Evolutionary conservation across 2,888 invertebrate genomes (phyloP).

Genomic region (Watsonalla cultraria): DNA sequence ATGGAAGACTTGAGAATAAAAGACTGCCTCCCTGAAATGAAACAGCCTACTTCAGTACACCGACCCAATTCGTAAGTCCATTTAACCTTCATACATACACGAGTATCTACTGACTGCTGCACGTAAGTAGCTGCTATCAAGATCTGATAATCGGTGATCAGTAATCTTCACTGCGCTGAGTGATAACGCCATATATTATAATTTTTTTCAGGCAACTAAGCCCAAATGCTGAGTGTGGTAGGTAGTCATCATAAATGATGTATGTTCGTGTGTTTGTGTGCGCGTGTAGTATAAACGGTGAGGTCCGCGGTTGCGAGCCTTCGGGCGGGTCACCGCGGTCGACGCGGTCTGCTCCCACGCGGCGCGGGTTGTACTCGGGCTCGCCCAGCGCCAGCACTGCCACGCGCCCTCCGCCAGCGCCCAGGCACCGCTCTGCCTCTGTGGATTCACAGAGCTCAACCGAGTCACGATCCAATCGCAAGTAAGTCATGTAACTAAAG

Average conservation of each 20-base stretch:
- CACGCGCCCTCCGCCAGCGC: slow-evolving; percentile 89
- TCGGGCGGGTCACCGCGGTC: slow-evolving; percentile 86
- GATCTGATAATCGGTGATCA: no score
- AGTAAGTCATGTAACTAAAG: slow-evolving; percentile 61
- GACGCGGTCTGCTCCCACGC: slow-evolving; percentile 87
- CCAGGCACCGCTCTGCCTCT: slow-evolving; percentile 84
- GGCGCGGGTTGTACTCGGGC: slow-evolving; percentile 86
- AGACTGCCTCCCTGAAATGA: slow-evolving; percentile 73
- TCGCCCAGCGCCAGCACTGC: slow-evolving; percentile 88
- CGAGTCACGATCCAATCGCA: slow-evolving; percentile 88
- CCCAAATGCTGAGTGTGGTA: no score
- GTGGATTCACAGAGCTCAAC: slow-evolving; percentile 94
- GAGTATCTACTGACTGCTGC: no score
- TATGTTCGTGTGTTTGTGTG: background rate
- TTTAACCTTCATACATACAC: no score
- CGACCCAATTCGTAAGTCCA: slow-evolving; percentile 71
- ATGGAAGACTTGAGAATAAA: slow-evolving; percentile 77
- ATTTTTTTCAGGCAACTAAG: no score
- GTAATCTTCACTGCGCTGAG: no score
- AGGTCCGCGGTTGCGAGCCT: slow-evolving; percentile 56
- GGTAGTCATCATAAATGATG: no score
- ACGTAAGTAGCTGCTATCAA: no score
- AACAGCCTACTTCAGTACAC: slow-evolving; percentile 74
- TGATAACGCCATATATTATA: no score
- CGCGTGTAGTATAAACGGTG: slow-evolving; percentile 50